A percentile compares a stretch with the other conserved stretches of the same genome.
Evolutionary conservation across 92 coral and sea anemone species (phyloP).

Genomic region (Epizoanthus stellaris): DNA sequence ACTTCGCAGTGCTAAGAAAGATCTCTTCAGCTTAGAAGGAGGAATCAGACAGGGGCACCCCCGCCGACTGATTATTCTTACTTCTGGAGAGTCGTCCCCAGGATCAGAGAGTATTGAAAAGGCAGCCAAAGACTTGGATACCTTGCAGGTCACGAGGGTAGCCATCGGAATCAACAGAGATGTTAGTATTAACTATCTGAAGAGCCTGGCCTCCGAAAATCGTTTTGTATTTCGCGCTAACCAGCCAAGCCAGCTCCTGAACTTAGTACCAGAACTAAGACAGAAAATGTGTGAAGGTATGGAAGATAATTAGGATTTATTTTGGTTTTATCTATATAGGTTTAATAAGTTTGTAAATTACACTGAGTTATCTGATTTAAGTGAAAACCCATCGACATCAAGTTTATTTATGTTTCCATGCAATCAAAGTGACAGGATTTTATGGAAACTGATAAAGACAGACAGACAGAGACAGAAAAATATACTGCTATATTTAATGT

Average conservation of each 20-base stretch:
- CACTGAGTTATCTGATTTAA: no score
- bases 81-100: conserved; percentile 65
- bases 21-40: conserved; percentile 65
- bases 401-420: no score
- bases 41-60: conserved; percentile 66
- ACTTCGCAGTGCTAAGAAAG: conserved; percentile 58
- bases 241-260: conserved; percentile 50
- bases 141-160: conserved; percentile 59
- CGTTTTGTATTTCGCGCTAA: conserved; percentile 56
- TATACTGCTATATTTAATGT: no score
- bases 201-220: conserved; percentile 57
- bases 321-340: no score
- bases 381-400: no score
- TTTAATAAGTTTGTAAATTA: no score
- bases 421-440: no score
- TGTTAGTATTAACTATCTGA: conserved; percentile 54
- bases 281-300: conserved; percentile 29
- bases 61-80: conserved; percentile 61
- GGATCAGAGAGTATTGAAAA: conserved; percentile 51
- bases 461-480: no score
- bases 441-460: no score
- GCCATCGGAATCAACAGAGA: conserved; percentile 65
- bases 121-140: conserved; percentile 62
- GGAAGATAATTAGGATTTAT: no score
- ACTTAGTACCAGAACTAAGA: conserved; percentile 1